phyloP scores from a whole-genome alignment of 2,888 invertebrate genomes.

The Clusia tigrina region DNA sequence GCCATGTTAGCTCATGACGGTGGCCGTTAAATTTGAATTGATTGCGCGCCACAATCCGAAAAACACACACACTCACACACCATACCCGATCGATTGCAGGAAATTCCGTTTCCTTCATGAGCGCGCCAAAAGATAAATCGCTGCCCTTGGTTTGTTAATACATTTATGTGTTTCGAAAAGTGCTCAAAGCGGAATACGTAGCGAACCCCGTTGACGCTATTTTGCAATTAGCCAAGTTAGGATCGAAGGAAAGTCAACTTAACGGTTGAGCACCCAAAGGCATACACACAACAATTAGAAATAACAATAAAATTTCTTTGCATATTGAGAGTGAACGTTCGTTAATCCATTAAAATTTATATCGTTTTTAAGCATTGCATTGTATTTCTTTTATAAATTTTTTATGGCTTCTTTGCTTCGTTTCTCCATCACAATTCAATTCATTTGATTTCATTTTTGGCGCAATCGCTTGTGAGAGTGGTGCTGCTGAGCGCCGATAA shows the following conservation, averaged over 20 bases:
- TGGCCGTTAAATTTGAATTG: conserved; percentile 30
- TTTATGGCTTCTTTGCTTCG: too few species aligned
- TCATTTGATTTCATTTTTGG: conserved; percentile 18
- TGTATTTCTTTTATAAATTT: conserved; percentile 1
- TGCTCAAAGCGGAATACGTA: background rate
- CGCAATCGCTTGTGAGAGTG: conserved; percentile 37
- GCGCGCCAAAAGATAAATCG: conserved; percentile 6
- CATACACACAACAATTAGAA: background rate
- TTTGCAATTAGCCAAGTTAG: background rate
- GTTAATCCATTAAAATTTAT: conserved; percentile 19
- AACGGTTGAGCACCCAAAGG: background rate
- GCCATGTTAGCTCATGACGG: conserved; percentile 16
- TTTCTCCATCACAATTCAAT: background rate
- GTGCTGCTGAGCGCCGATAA: conserved; percentile 53
- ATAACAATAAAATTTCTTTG: background rate
- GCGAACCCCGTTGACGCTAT: background rate
- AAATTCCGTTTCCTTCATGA: conserved; percentile 27
- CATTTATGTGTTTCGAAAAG: background rate
- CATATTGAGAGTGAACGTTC: conserved; percentile 11
- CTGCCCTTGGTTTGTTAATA: background rate
- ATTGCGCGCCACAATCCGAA: conserved; percentile 19
- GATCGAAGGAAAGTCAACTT: background rate
- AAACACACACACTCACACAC: background rate
- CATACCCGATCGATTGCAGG: conserved; percentile 21
- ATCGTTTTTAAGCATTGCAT: background rate